Evolutionary conservation across 2,797 vertebrate species (phyloP), one percentile per base, ranked within the genome.

Genomic region (Anguilla anguilla): DNA sequence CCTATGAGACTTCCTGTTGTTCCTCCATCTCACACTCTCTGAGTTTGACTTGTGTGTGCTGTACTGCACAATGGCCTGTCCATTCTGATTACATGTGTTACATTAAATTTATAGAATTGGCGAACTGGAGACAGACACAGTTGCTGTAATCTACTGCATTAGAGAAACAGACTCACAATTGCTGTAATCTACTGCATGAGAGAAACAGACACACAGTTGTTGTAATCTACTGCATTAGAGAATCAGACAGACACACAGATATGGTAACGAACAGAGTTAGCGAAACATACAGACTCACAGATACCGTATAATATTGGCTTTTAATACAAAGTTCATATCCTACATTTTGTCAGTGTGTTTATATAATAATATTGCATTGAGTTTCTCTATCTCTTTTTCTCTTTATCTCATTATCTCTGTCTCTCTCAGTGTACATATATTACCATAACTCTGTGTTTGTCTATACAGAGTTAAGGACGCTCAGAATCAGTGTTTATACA

Each of bases 1-100:
- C 49, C 79, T 77, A 51, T 53, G 11, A 31, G 49, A 88, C 83
- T 90, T 87, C 86, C 85, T 88, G 87, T 90, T 88, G 15, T 87
- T 87, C 59, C 79, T 51, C 46, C 10, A 22, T 84, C 77, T 84
- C 81, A 31, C 77, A 0, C 51, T 0, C 7, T 82, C 3, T 77
- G 31, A 77, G 28, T 61, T 31, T 74, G 22, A 25, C n/a, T 49
- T 13, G 72, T 2, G 15, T 22, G n/a, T 74, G 3, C 31, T 11
- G 17, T 49, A 25, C 46, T 0, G 15, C 13, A 31, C 39, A 79
- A 5, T 51, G 22, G 19, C 7, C 43, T 25, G 57, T 7, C 6
- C 43, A 51, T 51, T 82, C 22, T 17, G 22, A 82, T 11, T 35
- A 19, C 25, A 22, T 15, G 15, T 46, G 15, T 46, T 46, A 46